phyloP scores from a whole-genome alignment of 2,888 invertebrate genomes.

The Zele albiditarsus region DNA sequence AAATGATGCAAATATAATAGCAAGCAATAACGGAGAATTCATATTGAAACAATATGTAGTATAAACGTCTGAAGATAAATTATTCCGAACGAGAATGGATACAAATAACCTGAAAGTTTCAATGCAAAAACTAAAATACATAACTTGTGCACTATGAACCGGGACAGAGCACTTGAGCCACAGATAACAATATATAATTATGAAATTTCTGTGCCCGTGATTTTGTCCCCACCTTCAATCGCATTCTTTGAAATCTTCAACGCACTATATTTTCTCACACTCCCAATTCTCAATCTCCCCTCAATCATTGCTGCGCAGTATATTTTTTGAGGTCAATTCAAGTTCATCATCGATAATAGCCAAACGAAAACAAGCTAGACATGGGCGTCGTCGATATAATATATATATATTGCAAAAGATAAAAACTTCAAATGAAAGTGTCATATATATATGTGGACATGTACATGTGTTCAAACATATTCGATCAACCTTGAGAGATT shows the following conservation, averaged over 20 bases:
- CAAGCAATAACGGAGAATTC: too few relatives aligned
- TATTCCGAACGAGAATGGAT: too few relatives aligned
- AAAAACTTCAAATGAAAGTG: slow-evolving; percentile 44
- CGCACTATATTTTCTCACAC: background rate
- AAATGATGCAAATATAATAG: too few relatives aligned
- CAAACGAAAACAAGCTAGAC: slow-evolving; percentile 70
- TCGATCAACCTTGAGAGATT: slow-evolving; percentile 49
- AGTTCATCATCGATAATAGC: slow-evolving; percentile 72
- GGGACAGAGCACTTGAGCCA: background rate
- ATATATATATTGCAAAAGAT: slow-evolving; percentile 45
- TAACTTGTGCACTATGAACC: slow-evolving; percentile 20
- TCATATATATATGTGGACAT: slow-evolving; percentile 36
- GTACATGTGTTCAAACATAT: slow-evolving; percentile 33
- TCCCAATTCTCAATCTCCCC: slow-evolving; percentile 31
- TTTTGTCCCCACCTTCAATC: slow-evolving; percentile 22
- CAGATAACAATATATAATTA: background rate
- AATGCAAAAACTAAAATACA: background rate
- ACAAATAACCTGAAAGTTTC: too few relatives aligned
- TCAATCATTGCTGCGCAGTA: slow-evolving; percentile 63
- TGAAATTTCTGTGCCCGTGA: background rate
- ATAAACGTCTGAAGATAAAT: too few relatives aligned
- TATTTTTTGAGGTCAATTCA: slow-evolving; percentile 64
- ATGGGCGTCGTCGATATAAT: slow-evolving; percentile 60
- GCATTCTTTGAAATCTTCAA: slow-evolving; percentile 31
- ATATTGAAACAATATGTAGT: too few relatives aligned